Conservation (phyloP, 2,113 vertebrate genomes). For the Dicaeum eximium region DNA sequence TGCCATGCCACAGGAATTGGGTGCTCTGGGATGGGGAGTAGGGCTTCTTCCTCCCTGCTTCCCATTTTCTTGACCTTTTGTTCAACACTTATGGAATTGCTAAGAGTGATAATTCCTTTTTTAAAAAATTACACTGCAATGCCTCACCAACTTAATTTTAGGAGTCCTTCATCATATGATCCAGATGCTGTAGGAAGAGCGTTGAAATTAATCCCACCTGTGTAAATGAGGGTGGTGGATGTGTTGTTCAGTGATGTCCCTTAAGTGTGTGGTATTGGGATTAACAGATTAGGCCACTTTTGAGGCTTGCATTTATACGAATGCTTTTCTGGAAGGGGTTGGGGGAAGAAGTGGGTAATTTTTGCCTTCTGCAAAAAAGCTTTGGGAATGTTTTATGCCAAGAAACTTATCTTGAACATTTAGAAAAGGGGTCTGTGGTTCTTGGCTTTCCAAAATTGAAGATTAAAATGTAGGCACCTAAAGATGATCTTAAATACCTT, state of each 20-base stretch:
- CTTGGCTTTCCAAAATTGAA: background rate
- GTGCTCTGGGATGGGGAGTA: background rate
- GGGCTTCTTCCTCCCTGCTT: background rate
- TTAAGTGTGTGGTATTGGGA: background rate
- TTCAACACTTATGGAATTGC: background rate
- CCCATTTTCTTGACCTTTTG: background rate
- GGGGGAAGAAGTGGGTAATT: background rate
- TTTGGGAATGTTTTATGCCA: background rate
- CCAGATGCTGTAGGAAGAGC: background rate
- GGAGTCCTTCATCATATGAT: background rate
- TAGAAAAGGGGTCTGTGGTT: background rate
- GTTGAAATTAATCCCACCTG: background rate
- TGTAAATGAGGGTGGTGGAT: background rate
- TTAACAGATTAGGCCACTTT: background rate
- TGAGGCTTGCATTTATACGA: background rate
- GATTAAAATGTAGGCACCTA: background rate
- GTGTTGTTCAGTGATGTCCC: background rate
- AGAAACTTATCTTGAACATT: background rate
- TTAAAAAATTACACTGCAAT: background rate
- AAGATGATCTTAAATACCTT: background rate
- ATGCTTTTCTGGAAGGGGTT: background rate
- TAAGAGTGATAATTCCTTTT: background rate
- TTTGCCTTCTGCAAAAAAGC: background rate
- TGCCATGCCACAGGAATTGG: accelerated
- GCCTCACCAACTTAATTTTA: background rate